Base-by-base conservation (phyloP, 1,140 invertebrate species). In the Argopecten irradians region DNA sequence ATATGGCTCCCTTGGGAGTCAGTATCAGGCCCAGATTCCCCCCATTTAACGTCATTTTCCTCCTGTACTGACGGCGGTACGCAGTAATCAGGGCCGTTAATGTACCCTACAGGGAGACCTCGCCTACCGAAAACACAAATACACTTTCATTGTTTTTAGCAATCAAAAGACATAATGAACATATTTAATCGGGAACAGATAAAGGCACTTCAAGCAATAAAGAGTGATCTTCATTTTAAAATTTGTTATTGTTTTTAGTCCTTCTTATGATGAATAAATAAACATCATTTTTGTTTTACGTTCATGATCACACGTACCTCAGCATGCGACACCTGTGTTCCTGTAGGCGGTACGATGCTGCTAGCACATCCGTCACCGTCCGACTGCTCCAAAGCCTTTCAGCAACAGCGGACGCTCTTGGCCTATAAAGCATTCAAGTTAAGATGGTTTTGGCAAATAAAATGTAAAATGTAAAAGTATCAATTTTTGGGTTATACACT, bases 321-420 rank as follows among this genome's bases (percentile, higher is more conserved):
- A 97, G 96, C 97, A 98, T 97, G 28, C 98, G 96, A 95, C 98
- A 98, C 14, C 97, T 95, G 91, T 98, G 97, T 93, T 98, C 98
- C 93, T 98, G 97, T 0, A 98, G 92, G 55, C 98, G 96, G 41
- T 94, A 91, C 0, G 94, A 93, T 1, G 96, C 97, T 46, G 94
- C 84, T 8, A 92, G 88, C 0, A 90, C 89, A 83, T 95, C 92
- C n/a, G 94, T 94, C 0, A 94, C 91, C 22, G 96, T 97, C 41
- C 90, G 90, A n/a, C 91, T 88, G 86, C 94, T 96, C 98, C 98
- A 99, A 0, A 98, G 96, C 91, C 97, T 96, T 95, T 99, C 98
- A 1, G 98, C 98, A 0, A 97, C 96, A 0, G 97, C 97, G 88
- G 97, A 97, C 0, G 98, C 97, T 89, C 98, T 95, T 16, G 93